Percentiles rank a stretch among this genome's conserved stretches.
phyloP scores from a whole-genome alignment of 2,113 vertebrate species.

The Salminus brasiliensis region DNA sequence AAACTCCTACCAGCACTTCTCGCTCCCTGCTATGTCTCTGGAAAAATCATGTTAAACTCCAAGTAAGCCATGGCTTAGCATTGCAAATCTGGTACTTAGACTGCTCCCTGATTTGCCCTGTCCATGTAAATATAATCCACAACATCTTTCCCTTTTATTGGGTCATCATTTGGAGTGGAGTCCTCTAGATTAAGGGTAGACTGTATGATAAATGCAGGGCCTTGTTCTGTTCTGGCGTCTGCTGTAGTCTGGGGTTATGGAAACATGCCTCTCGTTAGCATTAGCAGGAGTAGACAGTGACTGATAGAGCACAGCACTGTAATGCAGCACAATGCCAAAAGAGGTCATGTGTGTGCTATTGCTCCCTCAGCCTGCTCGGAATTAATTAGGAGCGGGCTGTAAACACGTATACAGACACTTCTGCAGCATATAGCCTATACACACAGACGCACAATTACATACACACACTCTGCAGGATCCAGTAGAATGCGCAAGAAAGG shows the following conservation, averaged over 20 bases:
- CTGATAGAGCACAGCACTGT: constrained; percentile 33
- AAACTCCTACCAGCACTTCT: constrained; percentile 33
- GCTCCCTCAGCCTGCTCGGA: neutral
- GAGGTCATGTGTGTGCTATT: constrained; percentile 59
- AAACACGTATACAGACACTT: neutral
- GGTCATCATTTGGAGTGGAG: constrained; percentile 21
- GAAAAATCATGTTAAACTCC: constrained; percentile 19
- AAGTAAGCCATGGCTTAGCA: neutral
- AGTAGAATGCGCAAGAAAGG: neutral
- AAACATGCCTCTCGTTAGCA: neutral
- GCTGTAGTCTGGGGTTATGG: neutral
- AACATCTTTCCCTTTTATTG: constrained; percentile 14
- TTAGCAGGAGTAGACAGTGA: constrained; percentile 15
- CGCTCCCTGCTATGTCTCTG: constrained; percentile 28
- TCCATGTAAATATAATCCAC: constrained; percentile 8
- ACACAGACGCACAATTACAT: too few relatives aligned
- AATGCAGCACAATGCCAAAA: constrained; percentile 56
- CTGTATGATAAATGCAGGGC: neutral
- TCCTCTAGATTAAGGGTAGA: constrained; percentile 17
- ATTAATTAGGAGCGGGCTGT: constrained; percentile 1
- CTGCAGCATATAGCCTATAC: neutral
- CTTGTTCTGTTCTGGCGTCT: neutral
- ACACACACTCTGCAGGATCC: neutral
- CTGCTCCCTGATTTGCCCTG: constrained; percentile 5
- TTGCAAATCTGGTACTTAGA: neutral